phyloP scores from a whole-genome alignment of 2,888 invertebrate species.

The Chymomyza procnemis region DNA sequence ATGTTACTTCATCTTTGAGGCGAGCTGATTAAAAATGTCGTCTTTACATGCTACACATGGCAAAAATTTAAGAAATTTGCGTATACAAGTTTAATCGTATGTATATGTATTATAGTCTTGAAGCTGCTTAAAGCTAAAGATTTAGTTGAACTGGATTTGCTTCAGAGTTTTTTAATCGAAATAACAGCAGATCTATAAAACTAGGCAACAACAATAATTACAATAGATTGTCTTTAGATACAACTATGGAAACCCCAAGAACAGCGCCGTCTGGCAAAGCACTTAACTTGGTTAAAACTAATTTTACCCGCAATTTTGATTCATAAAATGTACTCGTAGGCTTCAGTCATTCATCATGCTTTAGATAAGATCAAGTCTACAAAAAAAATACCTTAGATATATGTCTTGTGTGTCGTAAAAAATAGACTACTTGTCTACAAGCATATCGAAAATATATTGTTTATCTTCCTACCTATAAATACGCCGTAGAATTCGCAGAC shows the following conservation, averaged over 20 bases:
- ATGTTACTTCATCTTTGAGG: no score
- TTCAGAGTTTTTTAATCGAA: no score
- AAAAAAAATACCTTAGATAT: slow-evolving; percentile 28
- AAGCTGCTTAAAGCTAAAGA: no score
- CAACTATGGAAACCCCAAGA: not conserved
- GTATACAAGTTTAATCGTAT: no score
- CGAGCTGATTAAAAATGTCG: no score
- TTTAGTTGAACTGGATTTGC: no score
- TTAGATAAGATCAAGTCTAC: not conserved
- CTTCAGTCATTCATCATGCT: not conserved
- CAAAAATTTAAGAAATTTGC: no score
- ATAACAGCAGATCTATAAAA: no score
- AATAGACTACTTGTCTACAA: slow-evolving; percentile 25
- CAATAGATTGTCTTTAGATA: not conserved
- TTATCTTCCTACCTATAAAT: slow-evolving; percentile 41
- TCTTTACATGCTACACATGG: no score
- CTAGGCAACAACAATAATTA: no score
- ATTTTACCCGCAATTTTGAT: not conserved
- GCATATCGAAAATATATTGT: slow-evolving; percentile 28
- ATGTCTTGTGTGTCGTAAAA: slow-evolving; percentile 10
- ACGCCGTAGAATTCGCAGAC: slow-evolving; percentile 1
- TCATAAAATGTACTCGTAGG: not conserved
- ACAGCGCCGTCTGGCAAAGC: not conserved
- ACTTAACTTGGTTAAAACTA: not conserved
- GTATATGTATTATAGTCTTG: no score